Base-by-base conservation (phyloP, 2,797 vertebrate genomes). In the Acridotheres tristis region DNA sequence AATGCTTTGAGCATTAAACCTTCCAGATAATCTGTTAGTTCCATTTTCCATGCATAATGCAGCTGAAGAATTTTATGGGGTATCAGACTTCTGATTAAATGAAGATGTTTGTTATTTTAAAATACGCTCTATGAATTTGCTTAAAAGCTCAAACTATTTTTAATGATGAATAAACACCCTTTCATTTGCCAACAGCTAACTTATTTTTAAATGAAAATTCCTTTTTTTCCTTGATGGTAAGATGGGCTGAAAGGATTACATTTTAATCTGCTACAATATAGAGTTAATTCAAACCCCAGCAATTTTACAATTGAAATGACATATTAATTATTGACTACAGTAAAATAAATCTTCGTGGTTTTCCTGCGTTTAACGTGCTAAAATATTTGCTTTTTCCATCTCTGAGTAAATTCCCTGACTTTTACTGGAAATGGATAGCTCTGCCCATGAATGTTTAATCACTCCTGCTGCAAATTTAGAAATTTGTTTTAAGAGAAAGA, bases 401-500 rank as follows among this genome's bases (percentile, higher is more conserved):
- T 81, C 79, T 40, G 66, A 91, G 75, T 79, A 68, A 57, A 75
- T 90, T 79, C 71, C 72, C 73, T 88, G 81, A 11, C 26, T 69
- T 74, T 79, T 84, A 75, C 85, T 93, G 79, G 85, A 82, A 94
- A 91, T 6, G 7, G 48, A 9, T 13, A n/a, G 32, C 82, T 40
- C 5, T 89, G 6, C 9, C 43, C 30, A 32, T 72, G 89, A 93
- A 84, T 87, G 25, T 87, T 92, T 92, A 95, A 94, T 78, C 87
- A 58, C 50, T 50, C 51, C 57, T 67, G 58, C 62, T 92, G 58
- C 3, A 48, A 83, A 85, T 58, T 61, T 27, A 67, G 53, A 36
- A 51, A 27, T 32, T 48, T 86, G 21, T 63, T 85, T 54, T 68
- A 66, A 90, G 74, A 90, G 77, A 76, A 78, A 71, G 65, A 58